These are phyloP conservation scores for Gobionotothen gibberifrons DNA, from an alignment of 2,797 vertebrate genomes.

Conservation along the genomic window DNA sequence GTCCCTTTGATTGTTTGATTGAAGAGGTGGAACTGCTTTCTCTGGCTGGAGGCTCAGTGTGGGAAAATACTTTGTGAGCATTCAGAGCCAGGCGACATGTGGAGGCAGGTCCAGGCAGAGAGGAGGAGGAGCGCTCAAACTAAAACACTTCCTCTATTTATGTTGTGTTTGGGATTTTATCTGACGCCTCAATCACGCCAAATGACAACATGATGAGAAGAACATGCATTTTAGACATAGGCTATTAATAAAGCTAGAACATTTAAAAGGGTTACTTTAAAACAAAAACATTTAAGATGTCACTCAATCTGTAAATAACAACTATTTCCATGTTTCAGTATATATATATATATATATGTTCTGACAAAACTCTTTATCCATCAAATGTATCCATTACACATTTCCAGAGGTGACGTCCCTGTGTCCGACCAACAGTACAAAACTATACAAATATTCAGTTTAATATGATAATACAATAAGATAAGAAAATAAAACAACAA, in stretches of 20 bases:
- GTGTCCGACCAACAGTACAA: not conserved
- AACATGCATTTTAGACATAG: not conserved
- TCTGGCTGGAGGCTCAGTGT: conserved; percentile 86
- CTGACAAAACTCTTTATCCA: not conserved
- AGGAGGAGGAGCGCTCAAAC: not conserved
- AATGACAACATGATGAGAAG: not conserved
- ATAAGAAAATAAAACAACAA: not conserved
- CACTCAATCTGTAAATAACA: not conserved
- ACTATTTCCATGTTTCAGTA: not conserved
- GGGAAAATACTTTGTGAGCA: conserved; percentile 86
- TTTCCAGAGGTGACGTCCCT: not conserved
- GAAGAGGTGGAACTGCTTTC: conserved; percentile 81
- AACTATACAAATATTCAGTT: not conserved
- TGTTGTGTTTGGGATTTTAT: conserved; percentile 1
- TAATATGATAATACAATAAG: not conserved
- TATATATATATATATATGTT: not conserved
- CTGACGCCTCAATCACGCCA: not conserved
- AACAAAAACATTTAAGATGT: not conserved
- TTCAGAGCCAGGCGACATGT: conserved; percentile 78
- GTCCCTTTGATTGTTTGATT: conserved; percentile 57
- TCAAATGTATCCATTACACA: not conserved
- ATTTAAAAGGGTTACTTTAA: no score
- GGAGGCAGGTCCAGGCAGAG: conserved; percentile 68
- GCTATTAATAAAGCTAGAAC: no score
- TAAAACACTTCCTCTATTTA: not conserved